Conservation (phyloP, 2,888 invertebrate species). For the Rhagium mordax region DNA sequence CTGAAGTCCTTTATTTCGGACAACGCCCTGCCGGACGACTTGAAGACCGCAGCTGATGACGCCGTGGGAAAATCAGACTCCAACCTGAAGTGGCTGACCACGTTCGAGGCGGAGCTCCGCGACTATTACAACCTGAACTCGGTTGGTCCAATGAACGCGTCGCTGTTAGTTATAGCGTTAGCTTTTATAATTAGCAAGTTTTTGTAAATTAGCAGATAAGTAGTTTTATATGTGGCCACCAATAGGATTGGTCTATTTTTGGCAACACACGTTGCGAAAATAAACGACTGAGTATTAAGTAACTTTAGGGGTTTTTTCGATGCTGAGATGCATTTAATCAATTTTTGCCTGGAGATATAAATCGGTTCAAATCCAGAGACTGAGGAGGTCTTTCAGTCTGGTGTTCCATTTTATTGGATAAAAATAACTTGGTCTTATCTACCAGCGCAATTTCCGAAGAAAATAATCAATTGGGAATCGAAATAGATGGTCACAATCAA, state of each 20-base stretch:
- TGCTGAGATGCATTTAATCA: too few species aligned
- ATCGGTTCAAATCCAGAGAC: too few species aligned
- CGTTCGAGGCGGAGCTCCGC: constrained; percentile 33
- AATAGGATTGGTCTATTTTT: not conserved
- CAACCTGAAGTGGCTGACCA: constrained; percentile 40
- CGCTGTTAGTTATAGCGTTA: not conserved
- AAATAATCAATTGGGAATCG: too few species aligned
- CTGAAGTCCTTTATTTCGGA: constrained; percentile 34
- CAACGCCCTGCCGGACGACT: constrained; percentile 15
- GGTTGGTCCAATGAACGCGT: not conserved
- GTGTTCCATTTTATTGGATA: too few species aligned
- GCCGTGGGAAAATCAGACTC: constrained; percentile 36
- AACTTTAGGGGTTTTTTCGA: too few species aligned
- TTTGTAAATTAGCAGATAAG: not conserved
- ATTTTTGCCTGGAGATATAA: too few species aligned
- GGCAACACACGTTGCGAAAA: not conserved
- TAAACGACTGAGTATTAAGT: not conserved
- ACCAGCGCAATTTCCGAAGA: too few species aligned
- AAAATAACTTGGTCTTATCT: too few species aligned
- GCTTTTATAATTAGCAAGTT: not conserved
- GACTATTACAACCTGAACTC: constrained; percentile 28
- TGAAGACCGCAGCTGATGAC: constrained; percentile 20
- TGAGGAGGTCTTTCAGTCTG: too few species aligned
- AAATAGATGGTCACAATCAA: too few species aligned
- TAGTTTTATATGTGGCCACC: not conserved